These are phyloP conservation scores for Bombus fervidus DNA, from an alignment of 1,140 invertebrate species.

Conservation along the genomic window DNA sequence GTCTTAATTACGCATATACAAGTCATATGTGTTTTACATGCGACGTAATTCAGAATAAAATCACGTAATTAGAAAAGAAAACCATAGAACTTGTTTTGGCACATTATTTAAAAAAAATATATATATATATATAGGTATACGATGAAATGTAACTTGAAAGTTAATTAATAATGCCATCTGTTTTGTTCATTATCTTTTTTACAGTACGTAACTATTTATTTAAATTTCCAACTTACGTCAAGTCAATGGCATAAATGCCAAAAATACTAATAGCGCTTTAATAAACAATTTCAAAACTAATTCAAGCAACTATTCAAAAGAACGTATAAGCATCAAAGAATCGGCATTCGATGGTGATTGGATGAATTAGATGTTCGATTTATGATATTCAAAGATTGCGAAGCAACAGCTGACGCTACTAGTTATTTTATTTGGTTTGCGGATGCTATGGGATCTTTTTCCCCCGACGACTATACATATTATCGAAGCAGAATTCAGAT, in stretches of 20 bases:
- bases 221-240: neutral
- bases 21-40: neutral
- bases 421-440: neutral
- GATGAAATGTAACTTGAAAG: too few relatives aligned
- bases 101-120: neutral
- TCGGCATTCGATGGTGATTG: neutral
- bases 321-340: neutral
- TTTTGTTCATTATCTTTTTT: too few relatives aligned
- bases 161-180: too few relatives aligned
- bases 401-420: slow-evolving; percentile 18
- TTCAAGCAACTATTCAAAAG: neutral
- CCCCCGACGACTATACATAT: neutral
- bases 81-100: neutral
- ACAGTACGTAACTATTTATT: neutral
- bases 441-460: neutral
- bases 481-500: neutral
- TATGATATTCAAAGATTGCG: neutral
- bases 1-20: too few relatives aligned
- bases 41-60: neutral
- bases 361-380: neutral
- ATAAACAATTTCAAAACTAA: neutral
- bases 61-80: neutral
- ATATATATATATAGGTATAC: too few relatives aligned
- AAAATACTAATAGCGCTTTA: neutral
- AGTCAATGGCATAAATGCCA: neutral